Conservation (phyloP, 1,140 invertebrate genomes). For the Anoplophora glabripennis region DNA sequence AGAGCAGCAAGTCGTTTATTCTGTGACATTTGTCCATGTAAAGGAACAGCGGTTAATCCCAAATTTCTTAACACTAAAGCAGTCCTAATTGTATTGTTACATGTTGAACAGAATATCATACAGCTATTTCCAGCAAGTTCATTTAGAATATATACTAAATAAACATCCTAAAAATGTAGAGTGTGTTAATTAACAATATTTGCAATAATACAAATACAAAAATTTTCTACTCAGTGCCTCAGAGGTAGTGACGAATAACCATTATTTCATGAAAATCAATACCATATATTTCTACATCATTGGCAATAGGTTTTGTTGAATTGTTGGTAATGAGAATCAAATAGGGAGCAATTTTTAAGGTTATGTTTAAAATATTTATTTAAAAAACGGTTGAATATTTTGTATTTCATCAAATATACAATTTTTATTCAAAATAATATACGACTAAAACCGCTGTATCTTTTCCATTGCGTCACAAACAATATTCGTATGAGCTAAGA, state of each 20-base stretch:
- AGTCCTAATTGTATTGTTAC: conserved; percentile 84
- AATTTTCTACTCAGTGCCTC: conserved; percentile 1
- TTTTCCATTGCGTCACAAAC: too few species aligned
- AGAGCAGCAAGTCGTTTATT: conserved; percentile 88
- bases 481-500: too few species aligned
- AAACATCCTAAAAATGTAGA: conserved; percentile 73
- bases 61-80: conserved; percentile 86
- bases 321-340: background rate
- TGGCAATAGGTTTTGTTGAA: background rate
- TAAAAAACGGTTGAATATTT: too few species aligned
- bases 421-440: too few species aligned
- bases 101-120: conserved; percentile 96
- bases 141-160: conserved; percentile 94
- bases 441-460: too few species aligned
- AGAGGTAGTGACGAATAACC: conserved; percentile 30
- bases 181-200: background rate
- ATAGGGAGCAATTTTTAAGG: too few species aligned
- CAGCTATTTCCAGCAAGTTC: conserved; percentile 95
- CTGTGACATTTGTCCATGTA: conserved; percentile 97
- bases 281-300: background rate
- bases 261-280: conserved; percentile 23
- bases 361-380: background rate
- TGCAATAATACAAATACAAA: background rate
- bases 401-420: too few species aligned
- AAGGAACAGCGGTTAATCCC: conserved; percentile 86